Percentiles rank a stretch among this genome's conserved stretches.
Conservation (phyloP, 1,140 invertebrate species). For the Leptinotarsa defecta region DNA sequence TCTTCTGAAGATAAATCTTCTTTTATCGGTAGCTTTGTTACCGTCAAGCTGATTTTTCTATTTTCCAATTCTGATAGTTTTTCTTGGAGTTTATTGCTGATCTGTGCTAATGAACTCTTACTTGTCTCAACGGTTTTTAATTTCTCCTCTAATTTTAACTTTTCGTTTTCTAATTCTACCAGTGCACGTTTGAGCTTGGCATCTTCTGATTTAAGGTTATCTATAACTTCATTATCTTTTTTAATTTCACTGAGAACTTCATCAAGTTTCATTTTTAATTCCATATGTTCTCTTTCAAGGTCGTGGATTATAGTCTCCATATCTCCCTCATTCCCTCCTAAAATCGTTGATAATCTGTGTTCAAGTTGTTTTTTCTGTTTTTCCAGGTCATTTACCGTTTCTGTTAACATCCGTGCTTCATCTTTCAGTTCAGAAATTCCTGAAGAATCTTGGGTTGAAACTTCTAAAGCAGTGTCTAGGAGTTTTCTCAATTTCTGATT, state of each 20-base stretch:
- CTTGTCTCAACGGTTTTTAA: conserved; percentile 4
- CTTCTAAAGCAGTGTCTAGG: conserved; percentile 8
- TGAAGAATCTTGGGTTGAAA: conserved; percentile 7
- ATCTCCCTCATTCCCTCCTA: not conserved
- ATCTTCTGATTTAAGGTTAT: not conserved
- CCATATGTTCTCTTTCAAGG: conserved; percentile 19
- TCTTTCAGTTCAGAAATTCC: not conserved
- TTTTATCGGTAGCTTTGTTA: not conserved
- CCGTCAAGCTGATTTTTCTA: conserved; percentile 9
- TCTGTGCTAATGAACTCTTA: not conserved
- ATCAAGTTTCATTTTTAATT: conserved; percentile 8
- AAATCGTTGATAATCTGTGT: not conserved
- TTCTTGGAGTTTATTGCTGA: conserved; percentile 7
- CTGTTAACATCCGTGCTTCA: not conserved
- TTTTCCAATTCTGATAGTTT: conserved; percentile 18
- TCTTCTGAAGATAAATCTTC: conserved; percentile 1
- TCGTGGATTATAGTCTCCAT: not conserved
- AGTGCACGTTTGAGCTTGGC: not conserved
- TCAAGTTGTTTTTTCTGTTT: conserved; percentile 18
- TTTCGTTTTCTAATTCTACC: conserved; percentile 7
- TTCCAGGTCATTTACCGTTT: conserved; percentile 16
- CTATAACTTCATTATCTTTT: not conserved
- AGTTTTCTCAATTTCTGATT: conserved; percentile 19
- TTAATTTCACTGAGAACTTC: conserved; percentile 2
- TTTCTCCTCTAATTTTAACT: conserved; percentile 3